phyloP scores from a whole-genome alignment of 1,140 invertebrate genomes.

The Drosophila ananassae region DNA sequence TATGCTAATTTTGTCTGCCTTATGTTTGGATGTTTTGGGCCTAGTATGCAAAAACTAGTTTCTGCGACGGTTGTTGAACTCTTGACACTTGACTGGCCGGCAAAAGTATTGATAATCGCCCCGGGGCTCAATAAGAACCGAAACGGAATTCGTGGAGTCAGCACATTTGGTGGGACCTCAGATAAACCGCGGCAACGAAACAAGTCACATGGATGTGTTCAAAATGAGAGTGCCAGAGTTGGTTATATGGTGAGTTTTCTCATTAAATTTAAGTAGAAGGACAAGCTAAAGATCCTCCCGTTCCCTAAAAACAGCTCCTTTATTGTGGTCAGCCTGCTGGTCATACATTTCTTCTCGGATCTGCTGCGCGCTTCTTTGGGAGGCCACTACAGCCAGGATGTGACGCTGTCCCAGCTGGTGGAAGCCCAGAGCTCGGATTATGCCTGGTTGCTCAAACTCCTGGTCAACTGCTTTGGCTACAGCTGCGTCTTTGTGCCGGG shows the following conservation, averaged over 20 bases:
- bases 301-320: constrained; percentile 52
- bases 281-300: not conserved
- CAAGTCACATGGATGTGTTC: constrained; percentile 52
- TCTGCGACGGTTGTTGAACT: constrained; percentile 66
- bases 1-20: constrained; percentile 49
- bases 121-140: constrained; percentile 35
- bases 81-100: constrained; percentile 68
- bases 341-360: constrained; percentile 81
- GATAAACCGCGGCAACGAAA: constrained; percentile 9
- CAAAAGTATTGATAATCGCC: constrained; percentile 44
- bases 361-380: constrained; percentile 64
- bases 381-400: constrained; percentile 60
- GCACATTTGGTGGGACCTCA: constrained; percentile 23
- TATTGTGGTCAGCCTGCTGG: constrained; percentile 67
- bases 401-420: constrained; percentile 77
- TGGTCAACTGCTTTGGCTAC: constrained; percentile 95
- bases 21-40: constrained; percentile 18
- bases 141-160: constrained; percentile 34
- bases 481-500: constrained; percentile 94
- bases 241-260: constrained; percentile 63
- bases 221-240: constrained; percentile 74
- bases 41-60: constrained; percentile 72
- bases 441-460: constrained; percentile 91
- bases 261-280: too few species aligned
- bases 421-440: constrained; percentile 84